These are phyloP conservation scores for Leuciscus waleckii DNA, from an alignment of 2,797 vertebrate genomes.

Conservation along the genomic window DNA sequence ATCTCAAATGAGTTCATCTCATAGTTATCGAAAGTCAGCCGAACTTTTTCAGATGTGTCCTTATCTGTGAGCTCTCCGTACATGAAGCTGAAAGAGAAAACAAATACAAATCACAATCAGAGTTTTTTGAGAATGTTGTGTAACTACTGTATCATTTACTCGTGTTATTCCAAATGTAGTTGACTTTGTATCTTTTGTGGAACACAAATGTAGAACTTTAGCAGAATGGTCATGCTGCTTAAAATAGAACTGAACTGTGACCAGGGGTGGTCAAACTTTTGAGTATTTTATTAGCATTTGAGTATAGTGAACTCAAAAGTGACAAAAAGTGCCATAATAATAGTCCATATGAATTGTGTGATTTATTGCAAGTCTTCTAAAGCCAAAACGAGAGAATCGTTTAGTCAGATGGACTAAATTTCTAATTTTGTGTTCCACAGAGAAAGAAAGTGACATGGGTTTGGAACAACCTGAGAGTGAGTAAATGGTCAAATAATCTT, in stretches of 20 bases:
- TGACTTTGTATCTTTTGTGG: neutral
- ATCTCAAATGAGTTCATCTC: constrained; percentile 99
- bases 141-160: neutral
- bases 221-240: neutral
- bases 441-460: neutral
- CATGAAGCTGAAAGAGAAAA: constrained; percentile 88
- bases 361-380: neutral
- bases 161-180: neutral
- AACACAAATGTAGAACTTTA: neutral
- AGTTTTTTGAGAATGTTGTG: neutral
- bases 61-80: constrained; percentile 99
- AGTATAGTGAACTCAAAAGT: neutral
- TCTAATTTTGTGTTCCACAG: neutral
- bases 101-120: constrained; percentile 3
- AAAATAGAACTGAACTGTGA: neutral
- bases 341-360: neutral
- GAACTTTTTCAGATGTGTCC: constrained; percentile 96
- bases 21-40: constrained; percentile 97
- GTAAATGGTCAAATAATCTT: neutral
- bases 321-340: neutral
- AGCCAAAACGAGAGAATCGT: neutral
- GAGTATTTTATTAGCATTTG: neutral
- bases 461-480: neutral
- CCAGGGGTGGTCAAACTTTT: neutral
- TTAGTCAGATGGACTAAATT: neutral